Conservation (phyloP, 2,113 vertebrate species). For the Parotia lawesii region DNA sequence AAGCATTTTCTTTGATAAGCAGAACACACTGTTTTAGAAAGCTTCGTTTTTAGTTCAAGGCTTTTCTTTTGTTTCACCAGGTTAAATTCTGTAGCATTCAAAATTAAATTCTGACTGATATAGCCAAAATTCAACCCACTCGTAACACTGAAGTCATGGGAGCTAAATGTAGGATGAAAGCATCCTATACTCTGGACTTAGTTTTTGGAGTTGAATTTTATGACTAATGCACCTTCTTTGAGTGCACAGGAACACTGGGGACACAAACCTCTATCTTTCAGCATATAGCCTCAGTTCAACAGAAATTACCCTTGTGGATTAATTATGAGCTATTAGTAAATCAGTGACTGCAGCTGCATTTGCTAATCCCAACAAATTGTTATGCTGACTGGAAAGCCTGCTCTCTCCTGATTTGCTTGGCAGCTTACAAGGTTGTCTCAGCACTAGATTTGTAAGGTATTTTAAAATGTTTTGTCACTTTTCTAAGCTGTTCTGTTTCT, state of each 20-base stretch:
- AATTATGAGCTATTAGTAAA: neutral
- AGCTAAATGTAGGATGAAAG: neutral
- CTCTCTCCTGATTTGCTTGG: neutral
- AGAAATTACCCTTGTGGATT: neutral
- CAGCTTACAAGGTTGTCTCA: neutral
- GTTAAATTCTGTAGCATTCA: neutral
- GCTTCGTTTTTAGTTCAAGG: neutral
- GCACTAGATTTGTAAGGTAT: neutral
- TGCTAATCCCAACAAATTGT: neutral
- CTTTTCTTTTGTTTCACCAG: slow-evolving; percentile 1
- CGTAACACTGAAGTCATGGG: neutral
- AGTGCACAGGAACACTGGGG: neutral
- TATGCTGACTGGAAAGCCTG: neutral
- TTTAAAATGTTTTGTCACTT: neutral
- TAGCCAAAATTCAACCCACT: neutral
- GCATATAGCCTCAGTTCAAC: neutral
- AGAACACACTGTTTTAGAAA: slow-evolving; percentile 9
- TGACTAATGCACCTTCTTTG: neutral
- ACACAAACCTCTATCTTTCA: neutral
- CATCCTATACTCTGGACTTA: neutral
- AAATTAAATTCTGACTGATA: neutral
- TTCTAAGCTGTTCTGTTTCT: neutral
- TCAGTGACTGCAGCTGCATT: neutral
- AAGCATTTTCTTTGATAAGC: slow-evolving; percentile 35
- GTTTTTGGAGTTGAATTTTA: neutral